Evolutionary conservation across 2,888 invertebrate genomes (phyloP), one percentile per base, ranked within the genome.

Genomic region (Sericinus montela): DNA sequence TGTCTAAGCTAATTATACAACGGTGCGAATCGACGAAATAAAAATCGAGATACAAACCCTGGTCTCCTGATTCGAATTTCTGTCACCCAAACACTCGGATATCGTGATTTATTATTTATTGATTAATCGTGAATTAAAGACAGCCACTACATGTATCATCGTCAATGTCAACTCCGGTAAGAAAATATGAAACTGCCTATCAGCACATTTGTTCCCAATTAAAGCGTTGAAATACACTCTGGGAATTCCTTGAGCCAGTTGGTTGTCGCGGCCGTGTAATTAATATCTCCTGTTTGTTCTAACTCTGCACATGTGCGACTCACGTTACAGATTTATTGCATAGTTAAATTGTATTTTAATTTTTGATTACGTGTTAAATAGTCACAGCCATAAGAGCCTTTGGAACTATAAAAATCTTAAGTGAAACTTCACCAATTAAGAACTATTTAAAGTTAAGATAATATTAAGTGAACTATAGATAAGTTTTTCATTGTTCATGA

Each of bases 161-260:
- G 28, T 44, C 39, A 43, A 25, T 16, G 38, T 45, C 55, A 60
- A 56, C 58, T 56, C 60, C 57, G 47, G 53, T 38, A 59, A 66
- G 62, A 64, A 56, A 59, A 59, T 48, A 54, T 48, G 51, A 53
- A 62, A 45, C 39, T 47, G 40, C 45, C 55, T 58, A 52, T 64
- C 67, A 69, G 60, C 67, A 83, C 84, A 84, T 83, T 84, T 84
- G 84, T 80, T 83, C 62, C 80, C 75, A 84, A 84, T 84, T 84
- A 84, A 69, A 63, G 59, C 66, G 75, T 73, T 82, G 83, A 83
- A 78, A 80, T 80, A 80, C 69, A 68, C 72, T 77, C 75, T 76
- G 79, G 70, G 80, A 79, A 78, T 58, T 57, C 57, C 58, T 62
- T 59, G 62, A 58, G 62, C 71, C 76, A 72, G 72, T 71, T 76